phyloP scores from a whole-genome alignment of 2,888 invertebrate genomes.

The Drosophila longiperda region DNA sequence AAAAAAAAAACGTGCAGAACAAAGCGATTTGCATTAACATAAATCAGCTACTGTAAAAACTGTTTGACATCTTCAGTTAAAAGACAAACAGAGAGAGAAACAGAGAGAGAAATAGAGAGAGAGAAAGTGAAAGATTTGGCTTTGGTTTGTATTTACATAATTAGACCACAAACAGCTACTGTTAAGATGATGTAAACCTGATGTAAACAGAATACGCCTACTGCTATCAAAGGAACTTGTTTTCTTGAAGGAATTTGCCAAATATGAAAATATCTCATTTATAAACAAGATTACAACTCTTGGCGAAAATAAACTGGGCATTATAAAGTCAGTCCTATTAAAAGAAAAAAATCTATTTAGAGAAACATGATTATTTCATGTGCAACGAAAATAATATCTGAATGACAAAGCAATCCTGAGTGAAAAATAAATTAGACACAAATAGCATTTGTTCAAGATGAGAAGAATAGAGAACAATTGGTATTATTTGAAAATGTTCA shows the following conservation, averaged over 20 bases:
- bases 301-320: background rate
- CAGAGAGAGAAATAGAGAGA: background rate
- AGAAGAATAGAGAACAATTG: background rate
- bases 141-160: background rate
- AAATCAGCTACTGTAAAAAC: constrained; percentile 12
- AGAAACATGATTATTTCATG: no score
- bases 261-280: background rate
- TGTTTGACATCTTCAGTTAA: constrained; percentile 15
- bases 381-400: background rate
- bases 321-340: background rate
- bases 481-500: background rate
- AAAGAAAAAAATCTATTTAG: background rate
- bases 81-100: background rate
- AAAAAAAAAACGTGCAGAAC: constrained; percentile 5
- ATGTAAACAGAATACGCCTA: background rate
- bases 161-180: background rate
- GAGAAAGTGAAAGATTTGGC: background rate
- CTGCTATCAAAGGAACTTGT: background rate
- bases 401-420: background rate
- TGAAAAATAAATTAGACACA: background rate
- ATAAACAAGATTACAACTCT: background rate
- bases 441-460: background rate
- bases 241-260: background rate
- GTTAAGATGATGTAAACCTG: background rate
- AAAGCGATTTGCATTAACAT: constrained; percentile 23